A percentile compares a stretch with the other conserved stretches of the same genome.
Conservation (phyloP, 2,888 invertebrate species). For the Coleophora flavipennella region DNA sequence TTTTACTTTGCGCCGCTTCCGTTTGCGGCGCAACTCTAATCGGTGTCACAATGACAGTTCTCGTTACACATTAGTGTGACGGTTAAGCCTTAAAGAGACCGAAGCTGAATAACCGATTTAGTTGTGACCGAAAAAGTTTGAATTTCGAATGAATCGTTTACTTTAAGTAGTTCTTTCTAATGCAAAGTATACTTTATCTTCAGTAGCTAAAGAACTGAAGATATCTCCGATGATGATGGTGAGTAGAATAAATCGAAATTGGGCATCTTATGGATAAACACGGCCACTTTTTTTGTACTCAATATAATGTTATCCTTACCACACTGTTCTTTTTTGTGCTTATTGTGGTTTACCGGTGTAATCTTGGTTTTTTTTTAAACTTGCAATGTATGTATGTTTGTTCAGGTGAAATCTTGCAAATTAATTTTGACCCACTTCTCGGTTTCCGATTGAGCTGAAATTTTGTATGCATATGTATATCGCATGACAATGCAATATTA, state of each 20-base stretch:
- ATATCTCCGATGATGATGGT: too few relatives aligned
- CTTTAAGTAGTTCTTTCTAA: background rate
- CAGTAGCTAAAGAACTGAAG: background rate
- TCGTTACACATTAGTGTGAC: slow-evolving; percentile 19
- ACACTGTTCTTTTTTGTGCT: slow-evolving; percentile 16
- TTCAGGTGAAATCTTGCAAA: too few relatives aligned
- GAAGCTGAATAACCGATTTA: slow-evolving; percentile 4
- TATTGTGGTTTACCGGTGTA: slow-evolving; percentile 30
- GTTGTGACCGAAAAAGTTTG: background rate
- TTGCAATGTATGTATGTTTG: too few relatives aligned
- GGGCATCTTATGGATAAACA: too few relatives aligned
- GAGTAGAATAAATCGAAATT: too few relatives aligned
- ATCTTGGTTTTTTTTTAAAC: slow-evolving; percentile 31
- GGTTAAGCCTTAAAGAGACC: slow-evolving; percentile 23
- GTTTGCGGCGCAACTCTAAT: slow-evolving; percentile 44
- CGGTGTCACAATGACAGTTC: slow-evolving; percentile 40
- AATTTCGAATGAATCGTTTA: background rate
- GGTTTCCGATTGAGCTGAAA: too few relatives aligned
- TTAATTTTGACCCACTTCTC: too few relatives aligned
- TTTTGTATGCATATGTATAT: too few relatives aligned
- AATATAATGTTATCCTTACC: too few relatives aligned
- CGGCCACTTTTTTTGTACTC: too few relatives aligned
- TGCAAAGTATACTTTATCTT: slow-evolving; percentile 5
- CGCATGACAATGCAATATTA: too few relatives aligned
- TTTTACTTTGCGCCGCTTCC: slow-evolving; percentile 40